Evolutionary conservation across 1,140 invertebrate genomes (phyloP).

Genomic region (Solenopsis invicta): DNA sequence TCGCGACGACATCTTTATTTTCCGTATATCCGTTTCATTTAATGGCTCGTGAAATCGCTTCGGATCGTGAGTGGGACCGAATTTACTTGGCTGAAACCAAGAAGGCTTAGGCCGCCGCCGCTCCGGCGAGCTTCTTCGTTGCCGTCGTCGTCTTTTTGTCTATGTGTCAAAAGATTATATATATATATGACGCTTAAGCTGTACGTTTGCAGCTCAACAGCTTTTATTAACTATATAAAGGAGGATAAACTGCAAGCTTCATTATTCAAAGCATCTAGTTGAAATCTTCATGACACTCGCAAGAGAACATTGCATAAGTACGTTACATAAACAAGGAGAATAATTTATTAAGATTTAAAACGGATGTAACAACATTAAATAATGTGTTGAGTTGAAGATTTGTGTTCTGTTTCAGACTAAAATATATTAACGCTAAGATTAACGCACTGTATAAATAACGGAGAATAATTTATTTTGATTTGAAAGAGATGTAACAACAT

Average conservation of each 20-base stretch:
- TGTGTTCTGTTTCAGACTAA: not conserved
- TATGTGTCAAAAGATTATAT: conserved; percentile 22
- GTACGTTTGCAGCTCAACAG: conserved; percentile 8
- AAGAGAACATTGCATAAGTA: not conserved
- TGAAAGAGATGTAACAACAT: not conserved
- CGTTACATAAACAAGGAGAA: not conserved
- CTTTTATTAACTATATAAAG: not conserved
- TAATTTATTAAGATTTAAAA: not conserved
- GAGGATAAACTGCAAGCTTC: not conserved
- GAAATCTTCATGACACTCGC: not conserved
- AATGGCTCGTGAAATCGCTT: conserved; percentile 26
- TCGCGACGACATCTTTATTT: conserved; percentile 44
- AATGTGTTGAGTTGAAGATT: not conserved
- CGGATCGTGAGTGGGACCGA: not conserved
- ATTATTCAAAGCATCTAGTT: not conserved
- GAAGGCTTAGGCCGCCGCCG: not conserved
- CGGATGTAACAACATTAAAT: not conserved
- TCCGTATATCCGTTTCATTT: conserved; percentile 26
- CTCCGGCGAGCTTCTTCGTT: not conserved
- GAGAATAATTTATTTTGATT: not conserved
- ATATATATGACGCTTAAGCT: not conserved
- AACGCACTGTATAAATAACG: not conserved
- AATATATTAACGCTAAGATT: not conserved
- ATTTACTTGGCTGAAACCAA: conserved; percentile 12
- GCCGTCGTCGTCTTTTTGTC: not conserved